Evolutionary conservation across 1,140 invertebrate species (phyloP).

Genomic region (Battus philenor): DNA sequence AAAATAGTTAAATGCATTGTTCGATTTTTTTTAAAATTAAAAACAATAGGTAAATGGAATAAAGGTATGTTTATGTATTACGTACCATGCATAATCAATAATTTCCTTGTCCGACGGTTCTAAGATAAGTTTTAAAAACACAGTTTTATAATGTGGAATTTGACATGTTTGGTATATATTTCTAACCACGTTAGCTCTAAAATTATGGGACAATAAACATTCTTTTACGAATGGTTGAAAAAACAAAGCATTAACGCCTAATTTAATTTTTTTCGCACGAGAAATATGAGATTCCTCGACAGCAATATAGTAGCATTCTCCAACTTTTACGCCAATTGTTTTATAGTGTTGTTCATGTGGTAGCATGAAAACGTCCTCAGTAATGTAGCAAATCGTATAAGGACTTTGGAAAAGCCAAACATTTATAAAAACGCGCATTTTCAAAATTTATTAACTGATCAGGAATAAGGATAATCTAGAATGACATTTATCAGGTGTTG

Average conservation of each 20-base stretch:
- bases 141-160: constrained; percentile 31
- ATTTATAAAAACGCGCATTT: constrained; percentile 50
- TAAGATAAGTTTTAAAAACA: constrained; percentile 61
- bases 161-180: constrained; percentile 35
- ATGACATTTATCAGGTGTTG: constrained; percentile 1
- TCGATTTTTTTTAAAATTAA: too few species aligned
- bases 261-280: constrained; percentile 31
- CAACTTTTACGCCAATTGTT: constrained; percentile 33
- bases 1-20: too few species aligned
- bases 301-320: constrained; percentile 24
- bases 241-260: constrained; percentile 40
- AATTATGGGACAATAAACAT: constrained; percentile 46
- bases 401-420: constrained; percentile 40
- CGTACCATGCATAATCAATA: constrained; percentile 82
- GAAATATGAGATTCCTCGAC: constrained; percentile 17
- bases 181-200: constrained; percentile 44
- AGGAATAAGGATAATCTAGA: background rate
- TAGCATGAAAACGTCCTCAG: constrained; percentile 41
- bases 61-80: too few species aligned
- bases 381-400: constrained; percentile 48
- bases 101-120: constrained; percentile 77
- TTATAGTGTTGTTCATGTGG: constrained; percentile 33
- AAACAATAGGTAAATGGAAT: too few species aligned
- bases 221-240: constrained; percentile 55
- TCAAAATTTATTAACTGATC: constrained; percentile 16